phyloP scores from a whole-genome alignment of 92 coral and sea anemone species.

The Zoanthus solanderi region DNA sequence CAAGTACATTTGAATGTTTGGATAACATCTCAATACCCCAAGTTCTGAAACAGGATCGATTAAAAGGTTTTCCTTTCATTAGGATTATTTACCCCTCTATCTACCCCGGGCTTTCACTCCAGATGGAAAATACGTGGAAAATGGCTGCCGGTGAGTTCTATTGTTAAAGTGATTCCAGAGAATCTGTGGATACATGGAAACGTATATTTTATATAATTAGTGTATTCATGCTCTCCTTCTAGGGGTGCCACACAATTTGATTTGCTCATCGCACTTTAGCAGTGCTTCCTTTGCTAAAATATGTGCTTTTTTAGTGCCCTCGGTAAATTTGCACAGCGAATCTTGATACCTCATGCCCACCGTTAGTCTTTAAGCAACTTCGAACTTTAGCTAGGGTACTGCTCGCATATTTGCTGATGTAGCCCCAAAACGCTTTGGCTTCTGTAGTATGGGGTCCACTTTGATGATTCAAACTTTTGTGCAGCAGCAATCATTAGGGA shows the following conservation, averaged over 20 bases:
- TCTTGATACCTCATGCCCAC: conserved; percentile 3
- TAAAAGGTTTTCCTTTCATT: no score
- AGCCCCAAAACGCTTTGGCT: conserved; percentile 29
- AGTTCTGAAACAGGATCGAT: no score
- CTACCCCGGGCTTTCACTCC: no score
- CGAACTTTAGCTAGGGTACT: conserved; percentile 28
- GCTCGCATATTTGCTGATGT: conserved; percentile 26
- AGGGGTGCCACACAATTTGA: conserved; percentile 8
- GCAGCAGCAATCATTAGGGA: conserved; percentile 43
- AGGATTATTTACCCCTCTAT: no score
- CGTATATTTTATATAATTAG: no score
- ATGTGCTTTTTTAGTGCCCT: conserved; percentile 34
- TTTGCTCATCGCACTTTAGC: conserved; percentile 21
- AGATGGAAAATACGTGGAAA: no score
- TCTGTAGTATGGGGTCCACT: conserved; percentile 39
- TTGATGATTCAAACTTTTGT: conserved; percentile 49
- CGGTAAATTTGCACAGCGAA: conserved; percentile 14
- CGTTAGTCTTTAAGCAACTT: conserved; percentile 7
- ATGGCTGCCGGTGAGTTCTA: no score
- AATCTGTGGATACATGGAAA: no score
- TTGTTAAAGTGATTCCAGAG: no score
- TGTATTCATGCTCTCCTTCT: no score
- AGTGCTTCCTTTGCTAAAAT: conserved; percentile 21
- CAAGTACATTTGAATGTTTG: no score
- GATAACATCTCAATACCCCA: no score